A percentile compares a stretch with the other conserved stretches of the same genome.
These are phyloP conservation scores for Aphis gossypii DNA, from an alignment of 1,140 invertebrate genomes.

Conservation along the genomic window DNA sequence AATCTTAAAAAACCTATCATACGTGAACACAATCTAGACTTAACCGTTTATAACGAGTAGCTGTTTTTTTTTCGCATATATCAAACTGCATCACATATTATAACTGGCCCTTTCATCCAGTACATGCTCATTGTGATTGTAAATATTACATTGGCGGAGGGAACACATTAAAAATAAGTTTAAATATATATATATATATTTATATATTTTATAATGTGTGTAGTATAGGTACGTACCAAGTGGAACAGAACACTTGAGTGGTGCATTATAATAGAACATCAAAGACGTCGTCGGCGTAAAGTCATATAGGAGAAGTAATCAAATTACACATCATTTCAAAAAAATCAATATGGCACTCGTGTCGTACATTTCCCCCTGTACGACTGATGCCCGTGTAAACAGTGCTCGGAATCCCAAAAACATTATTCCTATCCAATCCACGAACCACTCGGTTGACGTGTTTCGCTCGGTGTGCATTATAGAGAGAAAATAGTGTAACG, in stretches of 20 bases:
- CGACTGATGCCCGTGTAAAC: not conserved
- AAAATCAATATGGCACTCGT: slow-evolving; percentile 15
- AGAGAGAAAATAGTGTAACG: slow-evolving; percentile 5
- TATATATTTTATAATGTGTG: not conserved
- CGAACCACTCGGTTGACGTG: not conserved
- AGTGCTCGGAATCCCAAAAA: slow-evolving; percentile 24
- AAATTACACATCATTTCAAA: slow-evolving; percentile 22
- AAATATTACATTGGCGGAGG: not conserved
- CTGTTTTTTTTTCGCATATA: not conserved
- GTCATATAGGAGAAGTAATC: slow-evolving; percentile 1
- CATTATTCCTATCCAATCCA: not conserved
- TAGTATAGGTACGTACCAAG: not conserved
- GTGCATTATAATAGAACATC: slow-evolving; percentile 4
- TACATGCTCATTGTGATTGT: not conserved
- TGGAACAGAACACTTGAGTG: not conserved
- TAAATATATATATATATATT: not conserved
- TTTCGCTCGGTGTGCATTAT: not conserved
- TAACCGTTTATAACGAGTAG: not conserved
- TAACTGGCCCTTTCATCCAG: not conserved
- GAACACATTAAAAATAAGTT: not conserved
- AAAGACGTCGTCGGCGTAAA: not conserved
- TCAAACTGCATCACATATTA: not conserved
- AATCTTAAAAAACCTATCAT: not conserved
- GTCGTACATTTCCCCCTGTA: not conserved
- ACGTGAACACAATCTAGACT: not conserved